These are phyloP conservation scores for Telenomus remus DNA, from an alignment of 1,140 invertebrate species.

Conservation along the genomic window DNA sequence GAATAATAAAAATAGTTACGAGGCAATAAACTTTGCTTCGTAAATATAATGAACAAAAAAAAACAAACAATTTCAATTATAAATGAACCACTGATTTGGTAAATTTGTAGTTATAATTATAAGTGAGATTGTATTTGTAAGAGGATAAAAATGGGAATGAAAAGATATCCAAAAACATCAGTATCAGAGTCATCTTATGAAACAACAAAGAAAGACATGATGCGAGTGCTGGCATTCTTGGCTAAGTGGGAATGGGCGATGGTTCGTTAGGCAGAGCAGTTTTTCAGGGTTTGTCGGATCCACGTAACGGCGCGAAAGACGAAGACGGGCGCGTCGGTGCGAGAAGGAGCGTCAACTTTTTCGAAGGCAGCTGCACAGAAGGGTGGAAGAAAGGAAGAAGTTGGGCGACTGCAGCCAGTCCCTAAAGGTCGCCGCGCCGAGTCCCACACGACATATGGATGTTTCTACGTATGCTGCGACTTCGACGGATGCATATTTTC, in stretches of 20 bases:
- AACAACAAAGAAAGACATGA: conserved; percentile 43
- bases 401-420: conserved; percentile 38
- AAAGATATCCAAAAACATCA: conserved; percentile 36
- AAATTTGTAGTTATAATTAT: too few species aligned
- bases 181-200: conserved; percentile 45
- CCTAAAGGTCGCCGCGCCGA: conserved; percentile 31
- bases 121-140: too few species aligned
- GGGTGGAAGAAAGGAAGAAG: conserved; percentile 53
- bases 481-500: conserved; percentile 53
- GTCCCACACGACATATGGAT: conserved; percentile 62
- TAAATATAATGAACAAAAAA: too few species aligned
- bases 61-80: too few species aligned
- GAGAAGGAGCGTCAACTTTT: conserved; percentile 41
- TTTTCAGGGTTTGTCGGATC: conserved; percentile 64
- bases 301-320: conserved; percentile 25
- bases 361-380: conserved; percentile 58
- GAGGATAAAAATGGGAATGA: background rate
- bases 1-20: too few species aligned
- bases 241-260: conserved; percentile 67
- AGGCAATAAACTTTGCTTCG: too few species aligned
- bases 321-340: conserved; percentile 11
- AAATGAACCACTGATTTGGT: too few species aligned
- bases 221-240: conserved; percentile 60
- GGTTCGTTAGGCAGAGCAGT: conserved; percentile 72
- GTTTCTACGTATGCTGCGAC: conserved; percentile 57